Evolutionary conservation across 2,113 vertebrate species (phyloP), one percentile per base, ranked within the genome.

Genomic region (Thalassarche chlororhynchos): DNA sequence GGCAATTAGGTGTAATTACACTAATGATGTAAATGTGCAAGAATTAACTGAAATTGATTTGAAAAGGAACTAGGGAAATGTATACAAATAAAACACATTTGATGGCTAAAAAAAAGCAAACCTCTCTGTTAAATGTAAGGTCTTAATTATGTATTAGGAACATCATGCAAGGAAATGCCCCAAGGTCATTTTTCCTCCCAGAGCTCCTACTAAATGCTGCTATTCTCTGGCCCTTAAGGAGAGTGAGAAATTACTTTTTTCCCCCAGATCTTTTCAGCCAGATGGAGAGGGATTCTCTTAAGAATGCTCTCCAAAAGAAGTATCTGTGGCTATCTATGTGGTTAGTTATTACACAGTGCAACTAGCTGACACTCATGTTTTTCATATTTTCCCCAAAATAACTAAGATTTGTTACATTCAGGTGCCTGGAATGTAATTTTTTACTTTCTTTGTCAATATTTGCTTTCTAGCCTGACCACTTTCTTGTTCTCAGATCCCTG

Each of bases 1-100:
- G 94, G 91, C 83, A 98, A 98, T 98, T 98, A 98, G 51, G 86
- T 95, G 34, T 77, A 97, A 98, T 98, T 98, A 98, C 71, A 85
- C 61, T 98, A 98, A 98, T 97, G 95, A 89, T 93, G 80, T 49
- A 97, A 98, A 97, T 96, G 86, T 93, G 90, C 55, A 92, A 95
- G 94, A 98, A 97, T 97, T 97, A 96, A 95, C 84, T 81, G 92
- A 97, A 98, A 98, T 93, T 97, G 93, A 98, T 97, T 98, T 94
- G 91, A 98, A 98, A 97, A 95, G 71, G 76, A 94, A 49, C 79
- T 91, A 94, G 89, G 97, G 83, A 98, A 96, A 97, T 96, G 91
- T 96, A 95, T 84, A 97, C 92, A 97, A 78, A 97, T 95, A 97
- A 97, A 97, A 46, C 57, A 85, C 17, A 90, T 91, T 90, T 85